Conservation (phyloP, 2,888 invertebrate species). For the Prosopocoilus inquinatus region DNA sequence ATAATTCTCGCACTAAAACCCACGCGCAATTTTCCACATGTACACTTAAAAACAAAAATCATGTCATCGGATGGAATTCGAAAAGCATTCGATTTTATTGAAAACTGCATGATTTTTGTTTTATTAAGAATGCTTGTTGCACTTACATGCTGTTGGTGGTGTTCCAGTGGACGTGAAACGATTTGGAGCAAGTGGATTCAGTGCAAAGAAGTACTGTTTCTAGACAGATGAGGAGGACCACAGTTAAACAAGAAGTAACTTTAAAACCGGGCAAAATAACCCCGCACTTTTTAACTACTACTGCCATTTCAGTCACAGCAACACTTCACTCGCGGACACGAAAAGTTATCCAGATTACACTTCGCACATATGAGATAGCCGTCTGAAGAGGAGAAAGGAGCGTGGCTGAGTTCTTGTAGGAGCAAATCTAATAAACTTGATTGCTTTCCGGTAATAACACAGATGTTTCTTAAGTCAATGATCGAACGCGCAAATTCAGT, state of each 20-base stretch:
- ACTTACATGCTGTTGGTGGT: constrained; percentile 82
- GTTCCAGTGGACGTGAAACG: constrained; percentile 88
- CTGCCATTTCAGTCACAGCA: constrained; percentile 30
- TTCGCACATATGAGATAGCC: neutral
- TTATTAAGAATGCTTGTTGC: too few relatives aligned
- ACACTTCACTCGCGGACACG: neutral
- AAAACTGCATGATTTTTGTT: too few relatives aligned
- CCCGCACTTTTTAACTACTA: constrained; percentile 39
- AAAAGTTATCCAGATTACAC: neutral
- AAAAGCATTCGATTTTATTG: neutral
- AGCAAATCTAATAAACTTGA: neutral
- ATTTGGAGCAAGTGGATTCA: constrained; percentile 73
- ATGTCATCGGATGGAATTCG: neutral
- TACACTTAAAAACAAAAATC: too few relatives aligned
- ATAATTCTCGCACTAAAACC: too few relatives aligned
- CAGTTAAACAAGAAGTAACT: constrained; percentile 55
- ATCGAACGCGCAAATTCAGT: neutral
- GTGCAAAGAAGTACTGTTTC: constrained; percentile 59
- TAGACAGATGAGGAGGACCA: constrained; percentile 56
- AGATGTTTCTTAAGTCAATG: neutral
- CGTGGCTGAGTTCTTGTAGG: too few relatives aligned
- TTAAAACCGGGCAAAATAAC: constrained; percentile 37
- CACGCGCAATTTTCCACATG: too few relatives aligned
- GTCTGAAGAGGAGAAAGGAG: too few relatives aligned
- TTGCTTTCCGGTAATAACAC: neutral